Evolutionary conservation across 2,888 invertebrate species (phyloP).

Genomic region (Nesidiocoris tenuis): DNA sequence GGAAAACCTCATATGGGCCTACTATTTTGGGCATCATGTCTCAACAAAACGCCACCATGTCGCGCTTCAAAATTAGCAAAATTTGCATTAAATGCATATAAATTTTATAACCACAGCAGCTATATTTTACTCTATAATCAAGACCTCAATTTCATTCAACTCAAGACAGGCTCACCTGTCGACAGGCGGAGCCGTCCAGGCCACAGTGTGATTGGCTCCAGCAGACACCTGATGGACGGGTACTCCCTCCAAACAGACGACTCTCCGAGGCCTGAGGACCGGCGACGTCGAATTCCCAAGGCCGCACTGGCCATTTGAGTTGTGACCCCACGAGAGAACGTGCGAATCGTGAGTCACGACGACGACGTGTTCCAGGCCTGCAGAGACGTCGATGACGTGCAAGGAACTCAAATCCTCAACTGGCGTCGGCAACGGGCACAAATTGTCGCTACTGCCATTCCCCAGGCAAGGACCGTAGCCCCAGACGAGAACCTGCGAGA

Average conservation of each 20-base stretch:
- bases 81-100: no score
- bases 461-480: constrained; percentile 64
- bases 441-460: constrained; percentile 60
- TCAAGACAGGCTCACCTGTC: constrained; percentile 51
- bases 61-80: no score
- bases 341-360: constrained; percentile 61
- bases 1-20: no score
- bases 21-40: no score
- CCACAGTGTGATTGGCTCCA: constrained; percentile 65
- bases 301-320: constrained; percentile 67
- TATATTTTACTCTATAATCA: no score
- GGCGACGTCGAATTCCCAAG: constrained; percentile 63
- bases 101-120: no score
- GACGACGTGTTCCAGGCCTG: constrained; percentile 64
- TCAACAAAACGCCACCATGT: no score
- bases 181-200: constrained; percentile 60
- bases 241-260: constrained; percentile 60
- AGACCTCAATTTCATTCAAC: no score
- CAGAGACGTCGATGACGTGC: constrained; percentile 62
- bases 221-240: constrained; percentile 64
- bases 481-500: constrained; percentile 62
- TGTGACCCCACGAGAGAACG: constrained; percentile 58
- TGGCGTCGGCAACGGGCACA: constrained; percentile 58
- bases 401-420: constrained; percentile 59
- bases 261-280: constrained; percentile 60